These are phyloP conservation scores for Helicolenus hilgendorfi DNA, from an alignment of 2,797 vertebrate species.

Conservation along the genomic window DNA sequence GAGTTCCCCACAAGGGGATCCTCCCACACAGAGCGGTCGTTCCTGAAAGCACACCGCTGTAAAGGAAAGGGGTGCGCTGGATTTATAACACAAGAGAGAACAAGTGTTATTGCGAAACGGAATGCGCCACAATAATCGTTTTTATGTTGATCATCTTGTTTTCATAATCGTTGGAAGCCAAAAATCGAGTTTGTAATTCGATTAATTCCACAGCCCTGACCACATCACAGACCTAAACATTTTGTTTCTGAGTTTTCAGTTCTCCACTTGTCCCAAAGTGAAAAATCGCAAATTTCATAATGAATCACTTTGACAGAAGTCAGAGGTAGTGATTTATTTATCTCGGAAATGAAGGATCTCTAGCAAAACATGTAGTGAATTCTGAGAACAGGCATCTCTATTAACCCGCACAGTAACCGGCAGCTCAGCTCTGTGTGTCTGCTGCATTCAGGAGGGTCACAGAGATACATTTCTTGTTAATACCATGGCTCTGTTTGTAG, in stretches of 20 bases:
- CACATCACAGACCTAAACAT: not conserved
- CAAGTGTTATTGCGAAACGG: too few relatives aligned
- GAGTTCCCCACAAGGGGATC: not conserved
- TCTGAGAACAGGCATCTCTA: not conserved
- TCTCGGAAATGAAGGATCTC: not conserved
- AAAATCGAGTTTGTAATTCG: too few relatives aligned
- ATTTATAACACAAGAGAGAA: not conserved
- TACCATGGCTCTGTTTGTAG: constrained; percentile 28
- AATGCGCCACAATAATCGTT: too few relatives aligned
- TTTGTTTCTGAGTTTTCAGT: not conserved
- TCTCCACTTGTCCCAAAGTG: not conserved
- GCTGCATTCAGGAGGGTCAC: not conserved
- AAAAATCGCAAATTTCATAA: too few relatives aligned
- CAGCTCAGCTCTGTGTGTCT: not conserved
- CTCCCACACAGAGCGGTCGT: too few relatives aligned
- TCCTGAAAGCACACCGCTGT: not conserved
- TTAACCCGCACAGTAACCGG: not conserved
- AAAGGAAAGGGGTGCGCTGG: not conserved
- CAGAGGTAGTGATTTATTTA: not conserved
- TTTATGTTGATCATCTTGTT: too few relatives aligned
- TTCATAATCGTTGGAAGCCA: too few relatives aligned
- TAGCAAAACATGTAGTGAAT: not conserved
- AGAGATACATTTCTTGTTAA: not conserved
- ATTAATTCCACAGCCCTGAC: too few relatives aligned
- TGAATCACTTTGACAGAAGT: too few relatives aligned